Base-by-base conservation (phyloP, 2,113 vertebrate species). In the Potamarius usumacintae region DNA sequence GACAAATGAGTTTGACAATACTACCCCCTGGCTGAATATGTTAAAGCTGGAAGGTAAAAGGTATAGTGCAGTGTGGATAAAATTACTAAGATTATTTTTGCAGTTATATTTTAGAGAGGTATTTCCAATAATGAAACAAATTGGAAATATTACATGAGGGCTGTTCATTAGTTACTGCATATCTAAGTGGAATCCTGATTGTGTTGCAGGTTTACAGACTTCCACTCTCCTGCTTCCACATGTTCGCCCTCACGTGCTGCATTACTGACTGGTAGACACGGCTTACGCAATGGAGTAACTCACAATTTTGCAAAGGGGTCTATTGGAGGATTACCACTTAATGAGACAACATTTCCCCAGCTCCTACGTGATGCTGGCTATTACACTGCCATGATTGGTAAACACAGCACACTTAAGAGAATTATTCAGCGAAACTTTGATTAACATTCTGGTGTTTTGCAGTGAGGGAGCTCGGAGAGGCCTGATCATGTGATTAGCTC, bases 201-300 rank as follows among this genome's bases (percentile, higher is more conserved):
- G 65, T 86, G 55, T 78, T 25, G 8, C 89, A 99, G 98, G 89
- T 96, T 99, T 0, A 94, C 96, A 89, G 98, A 99, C 87, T 99
- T 99, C 91, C 98, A 99, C 65, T 95, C 98, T 0, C 97, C 97
- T 0, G 97, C 98, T 0, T 99, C 98, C 25, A 98, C 97, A 12
- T 99, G 98, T 92, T 99, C 98, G 0, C 98, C 98, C 0, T 99
- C 98, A 50, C 96, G 98, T 0, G 98, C 98, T 27, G 96, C 97
- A 9, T 92, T 99, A 90, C 96, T 99, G 67, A 99, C 98, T 0
- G 97, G 98, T 8, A 96, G 98, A 10, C 96, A 98, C 0, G 97
- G 98, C 0, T 92, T 95, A 0, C 96, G 98, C 87, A 98, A 96
- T 0, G 98, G 98, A 1, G 98, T 99, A 83, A 98, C 97, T 0